Evolutionary conservation across 2,113 vertebrate species (phyloP), one percentile per base, ranked within the genome.

Genomic region (Burhinus bistriatus): DNA sequence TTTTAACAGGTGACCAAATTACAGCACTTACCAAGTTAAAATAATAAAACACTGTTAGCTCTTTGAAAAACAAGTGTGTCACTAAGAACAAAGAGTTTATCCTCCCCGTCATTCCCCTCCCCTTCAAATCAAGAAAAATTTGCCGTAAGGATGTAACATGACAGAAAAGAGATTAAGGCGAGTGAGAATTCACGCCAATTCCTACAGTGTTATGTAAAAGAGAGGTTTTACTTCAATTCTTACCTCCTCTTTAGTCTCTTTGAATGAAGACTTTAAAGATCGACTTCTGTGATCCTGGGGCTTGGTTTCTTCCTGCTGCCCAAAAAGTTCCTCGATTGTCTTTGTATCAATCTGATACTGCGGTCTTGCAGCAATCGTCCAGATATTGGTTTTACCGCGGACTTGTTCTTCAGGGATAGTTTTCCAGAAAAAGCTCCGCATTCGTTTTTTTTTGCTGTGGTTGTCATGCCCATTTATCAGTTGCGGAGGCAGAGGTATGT

Each of bases 351-450:
- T 99, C 90, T 99, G 99, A 97, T 99, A 99, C 91, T 99, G 99
- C 27, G 99, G 99, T 55, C 98, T 97, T 51, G 99, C 99, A 12
- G 98, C 98, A 97, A 99, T 91, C 0, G 99, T 99, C 99, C 99
- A 99, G 96, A 99, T 99, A 94, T 99, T 99, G 84, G 98, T 99
- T 96, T 99, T 99, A 59, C 99, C 99, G 0, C 99, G 98, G 20
- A 99, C 99, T 94, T 99, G 99, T 94, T 99, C 99, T 96, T 99
- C 99, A 0, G 99, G 99, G 83, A 99, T 99, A 21, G 99, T 99
- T 97, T 99, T 99, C 99, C 99, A 99, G 97, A 99, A 99, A 93
- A 99, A 99, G 96, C 98, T 99, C 68, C 99, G 98, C 88, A 99
- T 99, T 1, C 99, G 97, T 26, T 99, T 99, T 92, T 99, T 99